These are phyloP conservation scores for Miltochrista miniata DNA, from an alignment of 2,888 invertebrate genomes.

Conservation along the genomic window DNA sequence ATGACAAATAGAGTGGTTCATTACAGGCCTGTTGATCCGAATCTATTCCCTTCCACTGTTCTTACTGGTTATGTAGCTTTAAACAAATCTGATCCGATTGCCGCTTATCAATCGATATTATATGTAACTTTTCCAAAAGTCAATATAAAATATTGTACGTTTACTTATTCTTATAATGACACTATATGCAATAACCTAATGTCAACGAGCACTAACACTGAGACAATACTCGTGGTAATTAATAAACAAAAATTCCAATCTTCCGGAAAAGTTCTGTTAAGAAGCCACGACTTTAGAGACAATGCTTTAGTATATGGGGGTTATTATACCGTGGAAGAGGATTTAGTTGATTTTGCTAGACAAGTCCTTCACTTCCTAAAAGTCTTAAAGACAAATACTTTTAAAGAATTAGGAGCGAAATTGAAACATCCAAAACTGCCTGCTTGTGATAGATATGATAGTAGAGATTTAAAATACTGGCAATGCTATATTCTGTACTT, in stretches of 20 bases:
- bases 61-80: conserved; percentile 15
- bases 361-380: conserved; percentile 20
- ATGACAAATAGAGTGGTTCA: conserved; percentile 36
- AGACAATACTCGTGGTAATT: conserved; percentile 43
- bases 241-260: conserved; percentile 47
- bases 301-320: conserved; percentile 44
- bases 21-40: conserved; percentile 30
- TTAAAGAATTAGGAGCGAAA: conserved; percentile 17
- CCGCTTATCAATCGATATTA: conserved; percentile 16
- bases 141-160: conserved; percentile 16
- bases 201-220: conserved; percentile 29
- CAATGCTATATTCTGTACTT: conserved; percentile 22
- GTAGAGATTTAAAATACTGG: conserved; percentile 18
- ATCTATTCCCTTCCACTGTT: conserved; percentile 39
- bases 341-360: conserved; percentile 20
- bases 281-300: conserved; percentile 45
- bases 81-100: conserved; percentile 12
- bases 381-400: conserved; percentile 16
- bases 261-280: conserved; percentile 48
- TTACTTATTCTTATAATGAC: conserved; percentile 26
- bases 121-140: conserved; percentile 10
- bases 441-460: conserved; percentile 4
- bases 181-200: conserved; percentile 40
- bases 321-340: conserved; percentile 41
- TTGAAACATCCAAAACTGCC: conserved; percentile 16